These are phyloP conservation scores for Gorsachius goisagi DNA, from an alignment of 2,113 vertebrate species.

Conservation along the genomic window DNA sequence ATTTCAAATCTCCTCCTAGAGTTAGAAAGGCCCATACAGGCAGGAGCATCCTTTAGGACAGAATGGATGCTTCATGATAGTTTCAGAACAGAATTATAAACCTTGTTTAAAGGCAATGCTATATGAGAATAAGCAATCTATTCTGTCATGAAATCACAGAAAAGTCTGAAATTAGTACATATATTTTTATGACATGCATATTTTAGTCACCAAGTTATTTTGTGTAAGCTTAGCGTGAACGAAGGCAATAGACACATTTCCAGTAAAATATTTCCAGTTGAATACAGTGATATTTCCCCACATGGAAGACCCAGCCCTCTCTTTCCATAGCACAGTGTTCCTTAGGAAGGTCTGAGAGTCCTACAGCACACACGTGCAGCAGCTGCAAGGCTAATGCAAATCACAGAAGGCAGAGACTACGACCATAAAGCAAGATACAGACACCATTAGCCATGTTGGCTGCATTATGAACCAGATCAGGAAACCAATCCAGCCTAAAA, in stretches of 20 bases:
- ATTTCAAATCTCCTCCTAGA: background rate
- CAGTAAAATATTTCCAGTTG: conserved; percentile 56
- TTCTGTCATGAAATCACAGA: background rate
- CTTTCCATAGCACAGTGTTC: conserved; percentile 66
- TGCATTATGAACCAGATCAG: conserved; percentile 19
- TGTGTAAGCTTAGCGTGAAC: background rate
- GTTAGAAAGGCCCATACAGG: background rate
- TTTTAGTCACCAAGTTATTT: conserved; percentile 1
- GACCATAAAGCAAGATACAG: background rate
- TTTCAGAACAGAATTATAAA: background rate
- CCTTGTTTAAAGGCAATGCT: background rate
- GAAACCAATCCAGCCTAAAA: conserved; percentile 41
- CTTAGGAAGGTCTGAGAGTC: background rate
- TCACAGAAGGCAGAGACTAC: conserved; percentile 37
- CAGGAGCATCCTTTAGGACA: background rate
- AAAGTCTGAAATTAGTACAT: conserved; percentile 14
- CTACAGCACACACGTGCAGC: conserved; percentile 17
- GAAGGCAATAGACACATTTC: conserved; percentile 37
- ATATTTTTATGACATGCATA: background rate
- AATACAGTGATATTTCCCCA: conserved; percentile 32
- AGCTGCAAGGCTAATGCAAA: conserved; percentile 61
- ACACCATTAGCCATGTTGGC: conserved; percentile 18
- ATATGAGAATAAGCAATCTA: background rate
- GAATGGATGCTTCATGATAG: background rate
- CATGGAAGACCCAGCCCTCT: conserved; percentile 37